phyloP scores from a whole-genome alignment of 1,140 invertebrate genomes.

The Bicyclus anynana region DNA sequence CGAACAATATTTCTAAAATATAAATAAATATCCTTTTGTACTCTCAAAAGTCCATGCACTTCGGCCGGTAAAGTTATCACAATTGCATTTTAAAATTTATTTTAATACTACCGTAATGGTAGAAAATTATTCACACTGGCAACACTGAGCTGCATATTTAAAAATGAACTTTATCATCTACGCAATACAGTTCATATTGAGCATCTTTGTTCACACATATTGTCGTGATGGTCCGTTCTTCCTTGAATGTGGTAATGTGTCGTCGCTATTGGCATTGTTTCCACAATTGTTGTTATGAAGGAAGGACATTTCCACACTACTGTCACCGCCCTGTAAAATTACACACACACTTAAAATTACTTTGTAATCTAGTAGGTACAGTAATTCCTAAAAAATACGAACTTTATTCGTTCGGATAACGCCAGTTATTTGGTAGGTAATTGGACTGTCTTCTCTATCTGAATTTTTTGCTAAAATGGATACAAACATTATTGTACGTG shows the following conservation, averaged over 20 bases:
- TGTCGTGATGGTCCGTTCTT: constrained; percentile 59
- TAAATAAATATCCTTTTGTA: constrained; percentile 63
- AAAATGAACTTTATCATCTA: not conserved
- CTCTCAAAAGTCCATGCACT: constrained; percentile 49
- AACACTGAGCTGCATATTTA: constrained; percentile 23
- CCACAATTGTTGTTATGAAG: constrained; percentile 69
- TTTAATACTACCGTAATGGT: constrained; percentile 34
- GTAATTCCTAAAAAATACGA: too few relatives aligned
- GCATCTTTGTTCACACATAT: constrained; percentile 53
- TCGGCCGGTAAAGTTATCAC: constrained; percentile 50
- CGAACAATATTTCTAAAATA: constrained; percentile 29
- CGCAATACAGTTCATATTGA: not conserved
- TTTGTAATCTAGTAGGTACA: too few relatives aligned
- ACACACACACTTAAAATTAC: too few relatives aligned
- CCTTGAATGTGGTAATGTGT: constrained; percentile 54
- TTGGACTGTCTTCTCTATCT: too few relatives aligned
- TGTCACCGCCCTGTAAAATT: constrained; percentile 45
- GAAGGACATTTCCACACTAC: constrained; percentile 67
- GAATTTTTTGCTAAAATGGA: too few relatives aligned
- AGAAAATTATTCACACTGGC: constrained; percentile 26
- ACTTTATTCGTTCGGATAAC: too few relatives aligned
- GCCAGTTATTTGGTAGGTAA: too few relatives aligned
- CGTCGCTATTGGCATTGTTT: constrained; percentile 51
- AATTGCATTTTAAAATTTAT: constrained; percentile 33
- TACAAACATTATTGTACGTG: too few relatives aligned